Percentiles rank a stretch among this genome's conserved stretches.
Evolutionary conservation across 2,888 invertebrate genomes (phyloP).

Genomic region (Lamproptera curius): DNA sequence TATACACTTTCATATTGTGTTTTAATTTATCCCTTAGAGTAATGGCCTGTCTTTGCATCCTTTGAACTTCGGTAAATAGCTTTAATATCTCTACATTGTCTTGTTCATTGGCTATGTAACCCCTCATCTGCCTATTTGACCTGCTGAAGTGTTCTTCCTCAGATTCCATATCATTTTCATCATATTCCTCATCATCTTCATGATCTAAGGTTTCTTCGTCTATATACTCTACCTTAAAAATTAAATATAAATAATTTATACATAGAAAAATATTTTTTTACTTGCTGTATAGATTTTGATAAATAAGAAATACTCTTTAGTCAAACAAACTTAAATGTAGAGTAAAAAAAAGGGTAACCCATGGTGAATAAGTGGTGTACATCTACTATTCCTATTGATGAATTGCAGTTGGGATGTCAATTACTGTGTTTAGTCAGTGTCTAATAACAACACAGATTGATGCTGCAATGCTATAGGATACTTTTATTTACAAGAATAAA

Average conservation of each 20-base stretch:
- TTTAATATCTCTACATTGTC: slow-evolving; percentile 50
- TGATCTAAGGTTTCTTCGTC: slow-evolving; percentile 65
- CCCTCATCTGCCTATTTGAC: slow-evolving; percentile 15
- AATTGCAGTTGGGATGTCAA: too few relatives aligned
- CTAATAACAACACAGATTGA: too few relatives aligned
- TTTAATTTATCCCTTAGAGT: slow-evolving; percentile 56
- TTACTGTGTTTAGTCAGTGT: too few relatives aligned
- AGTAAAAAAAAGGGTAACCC: too few relatives aligned
- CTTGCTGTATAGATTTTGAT: too few relatives aligned
- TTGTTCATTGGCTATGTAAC: slow-evolving; percentile 22
- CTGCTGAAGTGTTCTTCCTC: slow-evolving; percentile 29
- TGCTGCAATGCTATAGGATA: too few relatives aligned
- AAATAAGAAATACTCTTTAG: too few relatives aligned
- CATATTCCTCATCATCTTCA: slow-evolving; percentile 54
- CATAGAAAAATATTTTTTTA: too few relatives aligned
- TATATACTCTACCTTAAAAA: slow-evolving; percentile 65
- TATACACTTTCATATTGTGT: slow-evolving; percentile 54
- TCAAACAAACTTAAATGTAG: too few relatives aligned
- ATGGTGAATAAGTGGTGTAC: too few relatives aligned
- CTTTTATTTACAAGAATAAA: too few relatives aligned
- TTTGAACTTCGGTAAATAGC: slow-evolving; percentile 64
- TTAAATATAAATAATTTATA: slow-evolving; percentile 8
- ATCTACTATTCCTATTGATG: too few relatives aligned
- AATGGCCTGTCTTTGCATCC: slow-evolving; percentile 57
- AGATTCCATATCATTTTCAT: slow-evolving; percentile 45